phyloP scores from a whole-genome alignment of 2,888 invertebrate genomes.

The Aspidapion aeneum region DNA sequence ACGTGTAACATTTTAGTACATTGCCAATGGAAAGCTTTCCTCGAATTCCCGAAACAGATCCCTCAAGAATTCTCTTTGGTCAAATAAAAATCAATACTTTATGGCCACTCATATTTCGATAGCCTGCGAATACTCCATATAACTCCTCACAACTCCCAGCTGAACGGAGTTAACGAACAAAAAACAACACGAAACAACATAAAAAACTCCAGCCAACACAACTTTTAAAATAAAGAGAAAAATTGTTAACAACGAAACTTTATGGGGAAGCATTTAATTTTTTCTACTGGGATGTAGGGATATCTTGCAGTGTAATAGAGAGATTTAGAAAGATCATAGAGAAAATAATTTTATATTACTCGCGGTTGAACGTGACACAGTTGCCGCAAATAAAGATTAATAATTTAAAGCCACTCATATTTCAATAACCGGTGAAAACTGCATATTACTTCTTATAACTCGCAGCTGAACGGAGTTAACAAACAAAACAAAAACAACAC shows the following conservation, averaged over 20 bases:
- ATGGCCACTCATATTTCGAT: not conserved
- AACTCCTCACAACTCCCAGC: not conserved
- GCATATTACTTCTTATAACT: too few relatives aligned
- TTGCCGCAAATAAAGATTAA: too few relatives aligned
- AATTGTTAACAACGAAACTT: not conserved
- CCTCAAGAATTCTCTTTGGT: not conserved
- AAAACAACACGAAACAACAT: not conserved
- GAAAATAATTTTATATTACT: too few relatives aligned
- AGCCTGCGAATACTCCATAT: not conserved
- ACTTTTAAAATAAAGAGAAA: not conserved
- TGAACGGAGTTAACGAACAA: not conserved
- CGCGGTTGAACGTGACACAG: too few relatives aligned
- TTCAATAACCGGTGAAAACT: too few relatives aligned
- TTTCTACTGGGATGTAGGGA: too few relatives aligned
- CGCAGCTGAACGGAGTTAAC: too few relatives aligned
- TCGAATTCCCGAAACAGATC: not conserved
- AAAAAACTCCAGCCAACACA: not conserved
- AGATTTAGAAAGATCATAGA: too few relatives aligned
- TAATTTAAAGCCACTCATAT: too few relatives aligned
- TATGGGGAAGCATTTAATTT: not conserved
- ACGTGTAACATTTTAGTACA: too few relatives aligned
- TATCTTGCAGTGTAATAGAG: too few relatives aligned
- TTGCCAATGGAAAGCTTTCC: not conserved
- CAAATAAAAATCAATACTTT: not conserved
- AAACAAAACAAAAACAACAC: too few relatives aligned